Evolutionary conservation across 1,140 invertebrate species (phyloP), one percentile per base, ranked within the genome.

Genomic region (Galleria mellonella): DNA sequence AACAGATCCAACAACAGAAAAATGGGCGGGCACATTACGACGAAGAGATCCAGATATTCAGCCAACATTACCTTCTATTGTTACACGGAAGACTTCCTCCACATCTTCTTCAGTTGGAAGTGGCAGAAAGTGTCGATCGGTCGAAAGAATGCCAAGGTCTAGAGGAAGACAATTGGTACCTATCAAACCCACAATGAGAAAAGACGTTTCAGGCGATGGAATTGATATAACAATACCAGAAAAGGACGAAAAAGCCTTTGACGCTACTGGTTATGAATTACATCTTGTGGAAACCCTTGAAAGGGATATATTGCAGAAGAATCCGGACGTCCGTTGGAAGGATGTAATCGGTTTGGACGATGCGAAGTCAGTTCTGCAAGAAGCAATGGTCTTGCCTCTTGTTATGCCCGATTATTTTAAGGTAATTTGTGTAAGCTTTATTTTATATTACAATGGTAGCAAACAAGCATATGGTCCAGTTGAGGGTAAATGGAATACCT

Each of bases 351-450:
- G 98, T 69, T 88, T 99, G 32, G 91, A 94, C 36, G 97, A 99
- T 76, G 98, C 97, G 0, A 99, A 99, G 81, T 89, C 94, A 42
- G 89, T 99, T 13, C 75, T 99, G 14, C 95, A 99, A 88, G 98
- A 99, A 89, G 98, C 98, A 12, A 96, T 99, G 41, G 97, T 99
- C 5, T 86, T 99, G 37, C 98, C 98, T 1, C 94, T 98, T 76
- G 94, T 96, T 78, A 98, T 99, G 93, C 98, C 98, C 3, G 96
- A 99, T 68, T 99, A 97, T 87, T 99, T 99, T 72, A 98, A 96
- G 86, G 93, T 92, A 51, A 55, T n/a, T 11, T 29, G 17, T 39
- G 35, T 9, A 15, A 14, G 15, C 15, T 14, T 14, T 14, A 2
- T 14, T 35, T 35, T 2, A 4, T 4, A 35, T 9, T n/a, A 10